Conservation (phyloP, 2,113 vertebrate species). For the Ochotona princeps region DNA sequence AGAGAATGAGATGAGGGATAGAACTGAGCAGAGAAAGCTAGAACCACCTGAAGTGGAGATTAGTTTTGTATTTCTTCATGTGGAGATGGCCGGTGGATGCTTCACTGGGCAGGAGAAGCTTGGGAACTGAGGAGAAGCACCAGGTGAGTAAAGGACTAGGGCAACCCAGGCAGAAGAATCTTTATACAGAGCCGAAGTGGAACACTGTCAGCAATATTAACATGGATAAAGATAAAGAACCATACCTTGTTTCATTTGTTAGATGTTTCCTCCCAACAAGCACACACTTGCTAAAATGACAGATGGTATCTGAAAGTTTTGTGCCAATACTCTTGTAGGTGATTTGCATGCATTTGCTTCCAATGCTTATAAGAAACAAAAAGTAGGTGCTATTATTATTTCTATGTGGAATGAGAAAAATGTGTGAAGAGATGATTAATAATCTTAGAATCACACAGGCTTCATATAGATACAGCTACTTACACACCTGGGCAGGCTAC, state of each 20-base stretch:
- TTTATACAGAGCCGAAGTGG: neutral
- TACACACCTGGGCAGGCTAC: neutral
- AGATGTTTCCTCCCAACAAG: neutral
- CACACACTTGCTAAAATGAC: neutral
- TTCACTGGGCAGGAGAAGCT: neutral
- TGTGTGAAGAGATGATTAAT: no score
- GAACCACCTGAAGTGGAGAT: neutral
- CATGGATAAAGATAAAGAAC: neutral
- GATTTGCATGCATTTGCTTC: neutral
- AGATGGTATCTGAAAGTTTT: neutral
- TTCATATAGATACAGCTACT: neutral
- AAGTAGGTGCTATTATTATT: neutral
- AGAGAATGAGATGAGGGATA: neutral
- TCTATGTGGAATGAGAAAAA: neutral
- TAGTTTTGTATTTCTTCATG: neutral
- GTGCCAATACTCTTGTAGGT: neutral
- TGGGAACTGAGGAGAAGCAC: neutral
- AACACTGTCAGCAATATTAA: neutral
- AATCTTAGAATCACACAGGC: neutral
- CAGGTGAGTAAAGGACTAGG: neutral
- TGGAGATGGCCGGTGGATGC: neutral
- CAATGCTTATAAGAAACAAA: neutral
- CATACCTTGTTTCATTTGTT: neutral
- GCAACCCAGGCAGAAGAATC: neutral
- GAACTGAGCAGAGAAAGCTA: neutral